phyloP scores from a whole-genome alignment of 2,797 vertebrate genomes.

The Oophaga sylvatica region DNA sequence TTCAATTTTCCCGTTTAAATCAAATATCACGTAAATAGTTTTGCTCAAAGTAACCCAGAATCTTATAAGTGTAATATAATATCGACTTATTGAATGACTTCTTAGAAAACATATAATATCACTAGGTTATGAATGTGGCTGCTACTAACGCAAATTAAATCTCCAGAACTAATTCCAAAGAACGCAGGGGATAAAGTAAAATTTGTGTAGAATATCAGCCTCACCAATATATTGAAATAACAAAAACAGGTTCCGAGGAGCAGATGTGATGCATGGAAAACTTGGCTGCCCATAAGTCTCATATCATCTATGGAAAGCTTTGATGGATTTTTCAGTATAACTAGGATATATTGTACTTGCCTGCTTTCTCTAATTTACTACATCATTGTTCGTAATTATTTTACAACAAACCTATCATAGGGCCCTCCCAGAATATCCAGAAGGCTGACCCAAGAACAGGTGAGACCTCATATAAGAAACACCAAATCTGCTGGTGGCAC shows the following conservation, averaged over 20 bases:
- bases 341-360: background rate
- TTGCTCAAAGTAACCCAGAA: conserved; percentile 5
- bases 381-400: background rate
- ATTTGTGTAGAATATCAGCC: background rate
- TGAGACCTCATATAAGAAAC: too few relatives aligned
- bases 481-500: too few relatives aligned
- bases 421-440: too few relatives aligned
- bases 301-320: background rate
- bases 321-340: background rate
- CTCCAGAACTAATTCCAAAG: conserved; percentile 14
- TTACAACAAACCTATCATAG: too few relatives aligned
- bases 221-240: background rate
- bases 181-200: background rate
- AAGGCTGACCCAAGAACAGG: too few relatives aligned
- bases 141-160: conserved; percentile 4
- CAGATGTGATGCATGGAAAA: background rate
- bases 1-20: background rate
- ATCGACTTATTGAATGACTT: conserved; percentile 7
- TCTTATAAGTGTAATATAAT: conserved; percentile 22
- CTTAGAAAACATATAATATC: conserved; percentile 19
- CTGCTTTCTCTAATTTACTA: background rate
- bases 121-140: background rate
- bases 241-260: background rate
- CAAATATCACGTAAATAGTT: conserved; percentile 6
- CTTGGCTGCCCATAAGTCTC: background rate